These are phyloP conservation scores for Clinocottus analis DNA, from an alignment of 2,113 vertebrate genomes.

Conservation along the genomic window DNA sequence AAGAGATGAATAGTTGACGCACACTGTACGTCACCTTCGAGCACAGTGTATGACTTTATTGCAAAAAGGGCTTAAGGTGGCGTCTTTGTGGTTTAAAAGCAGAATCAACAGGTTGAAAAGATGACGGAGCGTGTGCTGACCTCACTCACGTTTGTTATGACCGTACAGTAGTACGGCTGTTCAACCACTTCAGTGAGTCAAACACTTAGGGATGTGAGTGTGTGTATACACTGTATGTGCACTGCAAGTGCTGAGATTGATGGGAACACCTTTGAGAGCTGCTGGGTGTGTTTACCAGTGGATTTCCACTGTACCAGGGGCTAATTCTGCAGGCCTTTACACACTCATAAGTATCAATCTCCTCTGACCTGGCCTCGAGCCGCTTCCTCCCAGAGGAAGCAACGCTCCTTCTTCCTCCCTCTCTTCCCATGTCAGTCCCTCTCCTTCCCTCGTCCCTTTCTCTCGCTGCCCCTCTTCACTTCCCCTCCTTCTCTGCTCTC, in stretches of 20 bases:
- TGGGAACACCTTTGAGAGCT: conserved; percentile 67
- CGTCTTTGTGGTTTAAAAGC: conserved; percentile 52
- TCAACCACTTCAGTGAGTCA: conserved; percentile 47
- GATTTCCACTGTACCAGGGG: conserved; percentile 64
- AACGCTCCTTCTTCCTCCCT: conserved; percentile 43
- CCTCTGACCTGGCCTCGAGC: conserved; percentile 67
- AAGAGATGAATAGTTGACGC: conserved; percentile 32
- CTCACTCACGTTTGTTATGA: conserved; percentile 46
- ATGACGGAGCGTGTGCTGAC: conserved; percentile 32
- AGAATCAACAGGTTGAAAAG: conserved; percentile 44
- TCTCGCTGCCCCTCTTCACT: conserved; percentile 28
- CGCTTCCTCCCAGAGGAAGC: conserved; percentile 72
- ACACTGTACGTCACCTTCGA: conserved; percentile 8
- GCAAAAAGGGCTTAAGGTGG: background rate
- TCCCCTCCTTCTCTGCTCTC: conserved; percentile 34
- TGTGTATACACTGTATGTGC: background rate
- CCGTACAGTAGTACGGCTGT: background rate
- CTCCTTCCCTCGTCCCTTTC: conserved; percentile 18
- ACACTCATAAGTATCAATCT: conserved; percentile 79
- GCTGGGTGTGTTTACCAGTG: conserved; percentile 72
- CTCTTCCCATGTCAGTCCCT: conserved; percentile 25
- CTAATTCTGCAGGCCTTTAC: conserved; percentile 71
- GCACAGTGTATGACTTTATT: conserved; percentile 1
- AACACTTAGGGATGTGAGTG: conserved; percentile 45
- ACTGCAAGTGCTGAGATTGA: conserved; percentile 52